Percentiles rank a stretch among this genome's conserved stretches.
Conservation (phyloP, 2,888 invertebrate genomes). For the Ormyrus nitidulus region DNA sequence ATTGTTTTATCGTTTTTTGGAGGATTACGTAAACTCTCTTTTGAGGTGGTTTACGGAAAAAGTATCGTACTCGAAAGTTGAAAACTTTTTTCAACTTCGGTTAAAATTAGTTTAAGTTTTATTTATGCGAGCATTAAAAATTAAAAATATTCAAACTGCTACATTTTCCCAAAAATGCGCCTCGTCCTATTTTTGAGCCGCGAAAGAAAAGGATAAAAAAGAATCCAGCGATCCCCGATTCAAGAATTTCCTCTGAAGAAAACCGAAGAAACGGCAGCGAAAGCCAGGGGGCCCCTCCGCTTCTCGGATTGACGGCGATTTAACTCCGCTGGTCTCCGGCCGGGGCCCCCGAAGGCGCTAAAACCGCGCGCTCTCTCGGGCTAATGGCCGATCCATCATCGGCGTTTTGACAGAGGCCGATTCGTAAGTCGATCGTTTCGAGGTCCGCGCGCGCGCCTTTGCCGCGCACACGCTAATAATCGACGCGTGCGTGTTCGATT, state of each 20-base stretch:
- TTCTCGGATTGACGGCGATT: conserved; percentile 64
- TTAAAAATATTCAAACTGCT: too few species aligned
- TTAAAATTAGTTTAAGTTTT: too few species aligned
- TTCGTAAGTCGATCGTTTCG: conserved; percentile 65
- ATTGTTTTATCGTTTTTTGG: too few species aligned
- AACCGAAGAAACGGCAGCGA: not conserved
- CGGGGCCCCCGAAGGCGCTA: conserved; percentile 62
- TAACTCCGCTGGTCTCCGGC: conserved; percentile 59
- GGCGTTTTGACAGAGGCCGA: conserved; percentile 69
- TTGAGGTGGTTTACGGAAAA: too few species aligned
- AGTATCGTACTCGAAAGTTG: too few species aligned
- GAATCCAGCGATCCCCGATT: not conserved
- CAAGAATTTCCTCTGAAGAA: conserved; percentile 1
- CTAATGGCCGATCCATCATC: conserved; percentile 71
- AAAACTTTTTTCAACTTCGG: too few species aligned
- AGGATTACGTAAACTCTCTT: too few species aligned
- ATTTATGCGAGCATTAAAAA: too few species aligned
- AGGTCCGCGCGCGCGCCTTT: conserved; percentile 22
- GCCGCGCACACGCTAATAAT: conserved; percentile 8
- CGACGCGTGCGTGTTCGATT: conserved; percentile 50
- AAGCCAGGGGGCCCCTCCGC: not conserved
- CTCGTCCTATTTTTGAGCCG: too few species aligned
- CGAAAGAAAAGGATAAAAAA: not conserved
- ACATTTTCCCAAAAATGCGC: too few species aligned
- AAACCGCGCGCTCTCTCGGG: conserved; percentile 52